Evolutionary conservation across 1,140 invertebrate species (phyloP).

Genomic region (Trachelipus rathkii): DNA sequence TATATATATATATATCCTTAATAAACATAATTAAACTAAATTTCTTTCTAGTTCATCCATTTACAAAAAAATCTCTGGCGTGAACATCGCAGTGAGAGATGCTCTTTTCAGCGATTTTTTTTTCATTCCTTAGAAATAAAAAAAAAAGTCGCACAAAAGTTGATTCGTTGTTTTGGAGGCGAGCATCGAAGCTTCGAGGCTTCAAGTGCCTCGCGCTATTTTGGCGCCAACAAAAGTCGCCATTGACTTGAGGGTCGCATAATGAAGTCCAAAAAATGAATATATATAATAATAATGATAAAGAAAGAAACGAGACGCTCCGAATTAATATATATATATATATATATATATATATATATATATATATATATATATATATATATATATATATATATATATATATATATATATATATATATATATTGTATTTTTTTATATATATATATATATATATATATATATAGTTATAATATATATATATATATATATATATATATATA

Average conservation of each 20-base stretch:
- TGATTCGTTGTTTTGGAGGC: background rate
- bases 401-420: too few relatives aligned
- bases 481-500: too few relatives aligned
- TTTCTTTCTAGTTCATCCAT: background rate
- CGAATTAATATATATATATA: too few relatives aligned
- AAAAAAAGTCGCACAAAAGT: background rate
- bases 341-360: too few relatives aligned
- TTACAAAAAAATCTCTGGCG: background rate
- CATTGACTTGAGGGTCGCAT: background rate
- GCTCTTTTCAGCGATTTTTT: background rate
- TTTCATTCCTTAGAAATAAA: too few relatives aligned
- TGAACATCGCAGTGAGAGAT: background rate
- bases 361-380: too few relatives aligned
- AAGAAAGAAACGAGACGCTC: too few relatives aligned
- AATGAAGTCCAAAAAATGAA: background rate
- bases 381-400: too few relatives aligned
- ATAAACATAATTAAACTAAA: conserved; percentile 7
- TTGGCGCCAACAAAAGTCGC: background rate
- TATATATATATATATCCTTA: background rate
- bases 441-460: too few relatives aligned
- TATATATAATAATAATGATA: too few relatives aligned
- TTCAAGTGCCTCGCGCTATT: background rate
- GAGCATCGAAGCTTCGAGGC: background rate
- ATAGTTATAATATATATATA: too few relatives aligned
- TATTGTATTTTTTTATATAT: too few relatives aligned